These are phyloP conservation scores for Prunella strophiata DNA, from an alignment of 2,797 vertebrate genomes.

Conservation along the genomic window DNA sequence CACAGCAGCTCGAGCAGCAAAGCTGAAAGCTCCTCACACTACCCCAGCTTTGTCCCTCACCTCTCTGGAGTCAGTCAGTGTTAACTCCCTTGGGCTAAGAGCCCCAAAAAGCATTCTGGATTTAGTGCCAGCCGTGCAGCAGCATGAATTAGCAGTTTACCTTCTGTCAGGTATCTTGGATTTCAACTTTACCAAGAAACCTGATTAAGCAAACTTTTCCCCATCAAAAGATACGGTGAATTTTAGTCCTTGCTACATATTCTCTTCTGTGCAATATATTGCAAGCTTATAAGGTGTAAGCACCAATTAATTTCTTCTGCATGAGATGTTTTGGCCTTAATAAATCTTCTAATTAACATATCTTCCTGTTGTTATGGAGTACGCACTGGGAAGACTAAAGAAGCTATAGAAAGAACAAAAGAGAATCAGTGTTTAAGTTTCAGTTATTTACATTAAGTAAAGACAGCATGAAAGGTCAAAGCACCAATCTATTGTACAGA, in stretches of 20 bases:
- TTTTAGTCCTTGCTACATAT: slow-evolving; percentile 50
- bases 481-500: not conserved
- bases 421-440: slow-evolving; percentile 54
- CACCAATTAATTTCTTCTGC: slow-evolving; percentile 71
- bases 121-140: slow-evolving; percentile 51
- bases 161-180: slow-evolving; percentile 8
- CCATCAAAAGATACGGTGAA: not conserved
- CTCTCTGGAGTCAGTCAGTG: not conserved
- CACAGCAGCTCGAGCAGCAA: not conserved
- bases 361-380: slow-evolving; percentile 88
- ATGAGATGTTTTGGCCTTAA: slow-evolving; percentile 64
- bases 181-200: slow-evolving; percentile 39
- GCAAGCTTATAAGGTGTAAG: slow-evolving; percentile 68
- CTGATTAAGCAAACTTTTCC: slow-evolving; percentile 27
- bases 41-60: not conserved
- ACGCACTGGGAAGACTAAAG: slow-evolving; percentile 87
- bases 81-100: not conserved
- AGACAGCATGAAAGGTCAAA: not conserved
- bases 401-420: slow-evolving; percentile 83
- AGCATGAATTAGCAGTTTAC: slow-evolving; percentile 29
- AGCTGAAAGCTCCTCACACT: not conserved
- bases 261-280: slow-evolving; percentile 59
- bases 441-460: not conserved
- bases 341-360: slow-evolving; percentile 89
- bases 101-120: not conserved